Evolutionary conservation across 1,140 invertebrate species (phyloP).

Genomic region (Scaptomyza pallida): DNA sequence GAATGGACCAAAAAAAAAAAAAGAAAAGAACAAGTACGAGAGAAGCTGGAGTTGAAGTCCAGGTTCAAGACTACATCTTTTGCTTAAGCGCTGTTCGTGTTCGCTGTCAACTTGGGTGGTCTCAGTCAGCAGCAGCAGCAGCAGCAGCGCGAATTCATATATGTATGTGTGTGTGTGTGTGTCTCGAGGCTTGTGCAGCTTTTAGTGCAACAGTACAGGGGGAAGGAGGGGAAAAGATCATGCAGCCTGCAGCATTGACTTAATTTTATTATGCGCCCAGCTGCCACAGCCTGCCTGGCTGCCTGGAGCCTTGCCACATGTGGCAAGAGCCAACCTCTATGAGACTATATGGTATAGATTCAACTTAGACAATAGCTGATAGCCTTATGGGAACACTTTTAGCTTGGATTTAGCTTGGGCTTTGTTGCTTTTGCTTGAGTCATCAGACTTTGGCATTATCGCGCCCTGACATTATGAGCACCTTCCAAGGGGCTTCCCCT

Average conservation of each 20-base stretch:
- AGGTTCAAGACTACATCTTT: slow-evolving; percentile 18
- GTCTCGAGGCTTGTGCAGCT: slow-evolving; percentile 32
- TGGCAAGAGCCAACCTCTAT: neutral
- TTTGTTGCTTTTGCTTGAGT: slow-evolving; percentile 43
- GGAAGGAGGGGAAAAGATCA: no score
- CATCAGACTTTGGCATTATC: slow-evolving; percentile 49
- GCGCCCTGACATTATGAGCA: slow-evolving; percentile 51
- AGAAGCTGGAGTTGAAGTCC: slow-evolving; percentile 1
- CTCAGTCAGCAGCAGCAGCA: slow-evolving; percentile 55
- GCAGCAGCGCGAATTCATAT: slow-evolving; percentile 20
- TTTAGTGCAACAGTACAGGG: neutral
- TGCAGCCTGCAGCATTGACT: slow-evolving; percentile 41
- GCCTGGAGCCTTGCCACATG: slow-evolving; percentile 1
- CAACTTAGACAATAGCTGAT: slow-evolving; percentile 66
- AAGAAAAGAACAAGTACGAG: no score
- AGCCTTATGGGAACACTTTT: slow-evolving; percentile 34
- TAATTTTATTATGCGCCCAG: slow-evolving; percentile 58
- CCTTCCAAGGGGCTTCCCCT: neutral
- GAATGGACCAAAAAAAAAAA: no score
- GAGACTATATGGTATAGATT: slow-evolving; percentile 59
- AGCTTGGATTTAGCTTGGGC: neutral
- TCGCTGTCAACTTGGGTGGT: slow-evolving; percentile 84
- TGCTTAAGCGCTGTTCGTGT: slow-evolving; percentile 81
- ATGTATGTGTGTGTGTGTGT: neutral
- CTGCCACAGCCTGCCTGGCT: neutral